Base-by-base conservation (phyloP, 2,113 vertebrate genomes). In the Mellivora capensis region DNA sequence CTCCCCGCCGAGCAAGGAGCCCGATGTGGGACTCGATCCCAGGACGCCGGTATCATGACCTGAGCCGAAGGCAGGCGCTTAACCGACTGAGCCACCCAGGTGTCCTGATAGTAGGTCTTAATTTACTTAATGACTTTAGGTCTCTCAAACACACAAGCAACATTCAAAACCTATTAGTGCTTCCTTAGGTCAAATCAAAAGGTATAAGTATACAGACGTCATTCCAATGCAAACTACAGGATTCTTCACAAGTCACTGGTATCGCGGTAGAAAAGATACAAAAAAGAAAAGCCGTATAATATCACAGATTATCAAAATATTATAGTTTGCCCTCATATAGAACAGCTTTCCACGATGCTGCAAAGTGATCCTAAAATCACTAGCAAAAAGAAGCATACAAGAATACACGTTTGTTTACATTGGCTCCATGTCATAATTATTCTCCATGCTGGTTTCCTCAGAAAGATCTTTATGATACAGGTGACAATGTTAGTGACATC, bases 401-500 rank as follows among this genome's bases (percentile, higher is more conserved):
- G 76, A 80, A 54, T 54, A 54, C 34, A 2, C 7, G 7, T 54
- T 87, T 29, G 21, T 18, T 37, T 76, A 18, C 39, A 37, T 1
- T 0, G 10, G 57, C 20, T 88, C 44, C 3, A 0, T 4, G 14
- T 62, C 37, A 9, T 87, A 31, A 15, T 69, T 25, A 25, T n/a
- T 37, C 23, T 69, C 97, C 7, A 82, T 31, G 62, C 13, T 84
- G 4, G 83, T 62, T n/a, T 94, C 95, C 44, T 97, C 84, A 7
- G 83, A 57, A 59, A 74, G 52, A 29, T 97, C 87, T 42, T 29
- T 49, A 5, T 59, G 10, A 14, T 42, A 52, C 2, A 37, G 10
- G 37, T 88, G 97, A 44, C 71, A 96, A 44, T 15, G 52, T 37
- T 93, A 98, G 72, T 31, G 0, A 52, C 91, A 96, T 82, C 10